Evolutionary conservation across 2,113 vertebrate genomes (phyloP).

Genomic region (Onychorhynchus coronatus): DNA sequence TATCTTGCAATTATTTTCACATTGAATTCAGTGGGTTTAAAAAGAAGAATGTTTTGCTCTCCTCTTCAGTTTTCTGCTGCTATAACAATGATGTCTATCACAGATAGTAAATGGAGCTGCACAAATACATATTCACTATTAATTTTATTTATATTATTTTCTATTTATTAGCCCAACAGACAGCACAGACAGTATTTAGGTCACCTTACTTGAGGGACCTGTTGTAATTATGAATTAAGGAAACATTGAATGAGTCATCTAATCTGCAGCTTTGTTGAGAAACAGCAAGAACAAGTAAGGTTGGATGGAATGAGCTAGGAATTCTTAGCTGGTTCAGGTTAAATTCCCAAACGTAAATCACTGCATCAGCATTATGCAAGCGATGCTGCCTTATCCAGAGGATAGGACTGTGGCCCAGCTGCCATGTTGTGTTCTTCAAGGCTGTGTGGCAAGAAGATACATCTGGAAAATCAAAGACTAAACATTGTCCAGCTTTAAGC

Average conservation of each 20-base stretch:
- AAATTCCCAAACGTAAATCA: neutral
- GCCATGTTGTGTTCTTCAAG: neutral
- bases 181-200: neutral
- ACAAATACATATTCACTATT: neutral
- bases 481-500: neutral
- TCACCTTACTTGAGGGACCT: neutral
- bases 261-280: neutral
- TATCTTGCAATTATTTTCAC: neutral
- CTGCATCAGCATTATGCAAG: neutral
- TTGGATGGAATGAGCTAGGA: neutral
- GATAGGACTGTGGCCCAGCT: neutral
- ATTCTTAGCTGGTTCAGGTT: neutral
- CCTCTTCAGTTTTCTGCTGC: neutral
- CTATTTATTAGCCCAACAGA: neutral
- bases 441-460: neutral
- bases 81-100: neutral
- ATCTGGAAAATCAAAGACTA: neutral
- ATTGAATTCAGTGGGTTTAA: neutral
- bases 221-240: slow-evolving; percentile 7
- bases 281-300: slow-evolving; percentile 11
- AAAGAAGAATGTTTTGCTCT: neutral
- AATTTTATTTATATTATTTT: neutral
- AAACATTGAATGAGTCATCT: slow-evolving; percentile 7
- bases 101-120: neutral
- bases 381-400: neutral